Percentiles rank a stretch among this genome's conserved stretches.
Evolutionary conservation across 1,140 invertebrate genomes (phyloP).

Genomic region (Eumeta japonica): DNA sequence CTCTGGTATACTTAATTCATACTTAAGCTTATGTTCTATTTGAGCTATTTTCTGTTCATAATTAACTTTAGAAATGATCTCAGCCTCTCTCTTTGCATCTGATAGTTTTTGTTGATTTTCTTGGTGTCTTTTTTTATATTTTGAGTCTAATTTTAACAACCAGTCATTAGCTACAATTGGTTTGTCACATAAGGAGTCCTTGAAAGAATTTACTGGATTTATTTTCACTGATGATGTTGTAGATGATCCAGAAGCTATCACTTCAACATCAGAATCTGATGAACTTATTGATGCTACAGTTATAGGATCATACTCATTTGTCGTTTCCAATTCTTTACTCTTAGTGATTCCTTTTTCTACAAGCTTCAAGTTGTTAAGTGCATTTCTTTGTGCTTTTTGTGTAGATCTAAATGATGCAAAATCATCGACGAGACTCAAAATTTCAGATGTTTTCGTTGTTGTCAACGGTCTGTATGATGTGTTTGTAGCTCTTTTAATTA

Average conservation of each 20-base stretch:
- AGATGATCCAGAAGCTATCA: slow-evolving; percentile 42
- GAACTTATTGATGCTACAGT: slow-evolving; percentile 49
- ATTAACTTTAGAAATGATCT: slow-evolving; percentile 49
- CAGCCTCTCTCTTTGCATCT: slow-evolving; percentile 35
- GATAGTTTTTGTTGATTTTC: slow-evolving; percentile 37
- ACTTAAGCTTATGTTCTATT: slow-evolving; percentile 43
- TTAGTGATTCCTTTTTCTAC: slow-evolving; percentile 27
- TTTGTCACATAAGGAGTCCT: slow-evolving; percentile 30
- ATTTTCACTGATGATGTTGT: slow-evolving; percentile 41
- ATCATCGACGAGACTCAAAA: slow-evolving; percentile 35
- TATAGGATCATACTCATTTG: slow-evolving; percentile 45
- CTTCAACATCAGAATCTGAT: slow-evolving; percentile 49
- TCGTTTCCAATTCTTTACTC: slow-evolving; percentile 24
- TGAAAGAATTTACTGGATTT: slow-evolving; percentile 38
- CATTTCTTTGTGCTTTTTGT: slow-evolving; percentile 30
- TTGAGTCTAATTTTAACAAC: slow-evolving; percentile 37
- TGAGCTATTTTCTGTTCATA: slow-evolving; percentile 42
- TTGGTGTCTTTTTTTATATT: slow-evolving; percentile 40
- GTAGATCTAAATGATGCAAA: slow-evolving; percentile 33
- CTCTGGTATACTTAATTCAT: slow-evolving; percentile 47
- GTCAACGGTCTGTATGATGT: slow-evolving; percentile 21
- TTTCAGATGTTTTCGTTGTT: slow-evolving; percentile 21
- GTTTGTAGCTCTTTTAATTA: slow-evolving; percentile 33
- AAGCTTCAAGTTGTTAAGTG: slow-evolving; percentile 33
- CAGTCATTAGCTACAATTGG: slow-evolving; percentile 32